These are phyloP conservation scores for Tretioscincus oriximinensis DNA, from an alignment of 2,113 vertebrate species.

Conservation along the genomic window DNA sequence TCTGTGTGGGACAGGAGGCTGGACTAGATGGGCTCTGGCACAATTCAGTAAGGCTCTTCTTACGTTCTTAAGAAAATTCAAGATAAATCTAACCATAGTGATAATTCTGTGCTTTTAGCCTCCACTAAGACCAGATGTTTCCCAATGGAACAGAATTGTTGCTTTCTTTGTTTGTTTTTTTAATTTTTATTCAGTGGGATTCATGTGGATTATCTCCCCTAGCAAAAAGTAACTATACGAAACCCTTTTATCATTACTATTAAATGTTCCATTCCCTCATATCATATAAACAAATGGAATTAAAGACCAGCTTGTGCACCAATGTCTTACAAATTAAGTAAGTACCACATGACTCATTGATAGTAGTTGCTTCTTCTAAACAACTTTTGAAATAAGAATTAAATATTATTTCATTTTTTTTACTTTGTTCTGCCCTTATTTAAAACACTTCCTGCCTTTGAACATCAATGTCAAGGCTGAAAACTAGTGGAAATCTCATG, in stretches of 20 bases:
- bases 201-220: conserved; percentile 68
- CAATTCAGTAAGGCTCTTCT: too few species aligned
- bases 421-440: neutral
- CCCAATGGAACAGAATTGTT: conserved; percentile 42
- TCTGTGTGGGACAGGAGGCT: too few species aligned
- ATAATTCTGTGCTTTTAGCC: neutral
- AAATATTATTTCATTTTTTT: too few species aligned
- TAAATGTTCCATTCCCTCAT: neutral
- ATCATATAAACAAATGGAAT: neutral
- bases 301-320: neutral
- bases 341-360: neutral
- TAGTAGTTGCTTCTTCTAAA: too few species aligned
- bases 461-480: neutral
- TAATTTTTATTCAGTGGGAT: conserved; percentile 60
- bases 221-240: conserved; percentile 53
- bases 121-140: conserved; percentile 48
- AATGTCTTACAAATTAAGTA: neutral
- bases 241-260: conserved; percentile 22
- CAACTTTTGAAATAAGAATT: too few species aligned
- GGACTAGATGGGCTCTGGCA: too few species aligned
- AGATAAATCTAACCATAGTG: neutral
- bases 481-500: neutral
- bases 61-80: neutral
- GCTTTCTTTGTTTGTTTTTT: conserved; percentile 56
- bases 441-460: neutral